Conservation (phyloP, 2,888 invertebrate species). For the Tetramorium bicarinatum region DNA sequence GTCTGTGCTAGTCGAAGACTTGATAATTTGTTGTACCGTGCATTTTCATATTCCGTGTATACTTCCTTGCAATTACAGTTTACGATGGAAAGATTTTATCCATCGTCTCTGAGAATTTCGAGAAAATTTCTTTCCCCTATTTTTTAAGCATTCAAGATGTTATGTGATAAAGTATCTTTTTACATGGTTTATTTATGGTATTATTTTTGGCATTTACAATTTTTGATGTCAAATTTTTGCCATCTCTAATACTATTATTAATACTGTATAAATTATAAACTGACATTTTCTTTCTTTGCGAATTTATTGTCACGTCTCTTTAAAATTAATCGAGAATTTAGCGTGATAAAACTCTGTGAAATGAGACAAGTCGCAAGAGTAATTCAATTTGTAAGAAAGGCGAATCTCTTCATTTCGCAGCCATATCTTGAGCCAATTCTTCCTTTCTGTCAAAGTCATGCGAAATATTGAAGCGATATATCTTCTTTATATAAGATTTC, state of each 20-base stretch:
- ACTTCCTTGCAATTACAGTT: background rate
- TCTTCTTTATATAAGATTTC: slow-evolving; percentile 19
- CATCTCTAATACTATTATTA: background rate
- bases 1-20: slow-evolving; percentile 10
- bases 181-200: background rate
- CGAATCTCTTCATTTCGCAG: slow-evolving; percentile 5
- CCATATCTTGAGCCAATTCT: slow-evolving; percentile 11
- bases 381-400: slow-evolving; percentile 36
- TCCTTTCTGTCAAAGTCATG: slow-evolving; percentile 15
- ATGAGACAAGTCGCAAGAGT: background rate
- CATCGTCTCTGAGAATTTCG: background rate
- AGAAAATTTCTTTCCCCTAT: background rate
- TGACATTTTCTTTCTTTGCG: background rate
- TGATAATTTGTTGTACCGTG: slow-evolving; percentile 17
- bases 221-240: background rate
- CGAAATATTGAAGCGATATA: slow-evolving; percentile 42
- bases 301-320: background rate
- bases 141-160: background rate
- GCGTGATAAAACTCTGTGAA: background rate
- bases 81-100: background rate
- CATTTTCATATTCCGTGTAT: background rate
- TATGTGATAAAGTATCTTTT: background rate
- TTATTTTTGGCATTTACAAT: background rate
- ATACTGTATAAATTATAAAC: background rate
- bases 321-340: background rate